phyloP scores from a whole-genome alignment of 2,797 vertebrate genomes.

The Melanotaenia trifasciata region DNA sequence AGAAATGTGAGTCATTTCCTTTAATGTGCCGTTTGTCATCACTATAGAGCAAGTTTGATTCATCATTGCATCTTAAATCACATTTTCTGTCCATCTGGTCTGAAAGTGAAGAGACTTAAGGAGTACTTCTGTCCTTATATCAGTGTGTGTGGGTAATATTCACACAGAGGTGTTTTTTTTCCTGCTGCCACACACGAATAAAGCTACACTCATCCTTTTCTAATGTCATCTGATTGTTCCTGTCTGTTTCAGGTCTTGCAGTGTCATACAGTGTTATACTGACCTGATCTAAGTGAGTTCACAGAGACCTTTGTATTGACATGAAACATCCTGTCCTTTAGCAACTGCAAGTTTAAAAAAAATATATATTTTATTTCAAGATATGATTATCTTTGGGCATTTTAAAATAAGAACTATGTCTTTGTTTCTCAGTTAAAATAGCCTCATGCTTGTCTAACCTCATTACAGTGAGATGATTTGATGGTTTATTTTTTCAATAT shows the following conservation, averaged over 20 bases:
- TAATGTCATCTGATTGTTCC: not conserved
- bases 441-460: not conserved
- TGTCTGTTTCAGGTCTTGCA: conserved; percentile 3
- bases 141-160: not conserved
- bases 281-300: conserved; percentile 5
- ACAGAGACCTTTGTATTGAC: not conserved
- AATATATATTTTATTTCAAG: conserved; percentile 1
- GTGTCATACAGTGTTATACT: not conserved
- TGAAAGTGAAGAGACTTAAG: not conserved
- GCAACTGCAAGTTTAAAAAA: not conserved
- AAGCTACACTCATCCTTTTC: not conserved
- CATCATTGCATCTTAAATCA: not conserved
- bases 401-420: not conserved
- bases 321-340: not conserved
- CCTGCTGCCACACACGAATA: not conserved
- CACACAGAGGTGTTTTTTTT: not conserved
- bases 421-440: not conserved
- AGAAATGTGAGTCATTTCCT: conserved; percentile 45
- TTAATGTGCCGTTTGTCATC: conserved; percentile 13
- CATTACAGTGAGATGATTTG: no score
- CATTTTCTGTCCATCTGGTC: not conserved
- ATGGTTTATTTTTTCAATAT: no score
- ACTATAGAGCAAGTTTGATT: not conserved
- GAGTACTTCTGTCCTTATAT: not conserved
- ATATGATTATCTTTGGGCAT: not conserved